phyloP scores from a whole-genome alignment of 2,113 vertebrate genomes.

The Boulengeromyrus knoepffleri region DNA sequence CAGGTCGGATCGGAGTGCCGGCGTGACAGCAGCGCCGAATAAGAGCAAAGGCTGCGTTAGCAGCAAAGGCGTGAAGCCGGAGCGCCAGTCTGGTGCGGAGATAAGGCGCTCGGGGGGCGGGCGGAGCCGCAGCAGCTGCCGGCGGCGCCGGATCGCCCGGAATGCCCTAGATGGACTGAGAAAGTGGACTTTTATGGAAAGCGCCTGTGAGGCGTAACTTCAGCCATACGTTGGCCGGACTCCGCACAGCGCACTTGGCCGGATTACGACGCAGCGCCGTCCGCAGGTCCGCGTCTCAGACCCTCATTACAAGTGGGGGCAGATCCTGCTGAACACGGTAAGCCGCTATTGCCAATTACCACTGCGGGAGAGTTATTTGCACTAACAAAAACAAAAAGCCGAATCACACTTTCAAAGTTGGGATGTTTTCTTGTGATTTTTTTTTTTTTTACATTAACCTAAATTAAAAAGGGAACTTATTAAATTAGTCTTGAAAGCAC shows the following conservation, averaged over 20 bases:
- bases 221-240: constrained; percentile 51
- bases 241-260: constrained; percentile 31
- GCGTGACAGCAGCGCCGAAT: no score
- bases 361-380: not conserved
- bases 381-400: no score
- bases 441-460: not conserved
- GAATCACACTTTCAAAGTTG: not conserved
- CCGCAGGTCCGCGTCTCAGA: not conserved
- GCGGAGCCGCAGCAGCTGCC: constrained; percentile 71
- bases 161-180: constrained; percentile 72
- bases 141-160: constrained; percentile 65
- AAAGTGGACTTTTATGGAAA: constrained; percentile 89
- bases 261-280: constrained; percentile 22
- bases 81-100: not conserved
- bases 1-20: no score
- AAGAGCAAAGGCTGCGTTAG: no score
- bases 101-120: constrained; percentile 32
- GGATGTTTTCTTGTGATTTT: not conserved
- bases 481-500: not conserved
- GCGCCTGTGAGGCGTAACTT: constrained; percentile 49
- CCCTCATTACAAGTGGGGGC: not conserved
- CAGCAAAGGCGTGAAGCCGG: no score
- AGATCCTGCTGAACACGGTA: not conserved
- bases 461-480: not conserved
- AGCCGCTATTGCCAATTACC: not conserved